Evolutionary conservation across 1,140 invertebrate species (phyloP).

Genomic region (Drosophila lini): DNA sequence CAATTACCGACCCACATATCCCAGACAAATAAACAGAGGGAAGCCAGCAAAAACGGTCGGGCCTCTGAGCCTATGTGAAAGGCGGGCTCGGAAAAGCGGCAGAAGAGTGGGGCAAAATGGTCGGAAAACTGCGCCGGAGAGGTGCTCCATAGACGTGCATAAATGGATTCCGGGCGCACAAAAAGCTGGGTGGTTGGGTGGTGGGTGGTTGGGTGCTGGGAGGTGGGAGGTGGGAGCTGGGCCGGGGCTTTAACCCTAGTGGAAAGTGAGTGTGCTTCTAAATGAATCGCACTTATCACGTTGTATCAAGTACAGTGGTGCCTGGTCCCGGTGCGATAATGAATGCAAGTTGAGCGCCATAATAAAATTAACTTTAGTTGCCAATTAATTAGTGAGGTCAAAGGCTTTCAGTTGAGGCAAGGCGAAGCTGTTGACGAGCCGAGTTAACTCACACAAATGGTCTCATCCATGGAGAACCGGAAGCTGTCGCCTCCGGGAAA

Average conservation of each 20-base stretch:
- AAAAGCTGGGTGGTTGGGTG: conserved; percentile 9
- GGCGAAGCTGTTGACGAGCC: conserved; percentile 8
- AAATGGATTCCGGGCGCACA: conserved; percentile 52
- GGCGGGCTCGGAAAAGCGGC: background rate
- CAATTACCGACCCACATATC: conserved; percentile 79
- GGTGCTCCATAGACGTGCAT: conserved; percentile 47
- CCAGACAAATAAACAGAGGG: conserved; percentile 58
- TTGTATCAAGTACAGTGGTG: conserved; percentile 53
- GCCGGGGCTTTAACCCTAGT: conserved; percentile 21
- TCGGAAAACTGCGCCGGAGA: conserved; percentile 13
- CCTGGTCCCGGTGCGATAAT: conserved; percentile 27
- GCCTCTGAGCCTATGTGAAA: conserved; percentile 36
- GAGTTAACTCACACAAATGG: conserved; percentile 2
- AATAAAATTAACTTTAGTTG: conserved; percentile 53
- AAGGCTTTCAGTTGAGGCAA: conserved; percentile 10
- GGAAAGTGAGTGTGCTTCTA: conserved; percentile 59
- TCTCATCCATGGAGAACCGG: conserved; percentile 1
- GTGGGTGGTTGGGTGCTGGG: background rate
- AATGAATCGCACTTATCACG: conserved; percentile 65
- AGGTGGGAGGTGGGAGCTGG: background rate
- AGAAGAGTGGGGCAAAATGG: background rate
- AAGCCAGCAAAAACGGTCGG: conserved; percentile 42
- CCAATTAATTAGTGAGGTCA: conserved; percentile 49
- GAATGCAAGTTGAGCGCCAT: conserved; percentile 21
- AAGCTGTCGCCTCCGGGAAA: conserved; percentile 13